Evolutionary conservation across 2,797 vertebrate species (phyloP).

Genomic region (Arctocebus calabarensis): DNA sequence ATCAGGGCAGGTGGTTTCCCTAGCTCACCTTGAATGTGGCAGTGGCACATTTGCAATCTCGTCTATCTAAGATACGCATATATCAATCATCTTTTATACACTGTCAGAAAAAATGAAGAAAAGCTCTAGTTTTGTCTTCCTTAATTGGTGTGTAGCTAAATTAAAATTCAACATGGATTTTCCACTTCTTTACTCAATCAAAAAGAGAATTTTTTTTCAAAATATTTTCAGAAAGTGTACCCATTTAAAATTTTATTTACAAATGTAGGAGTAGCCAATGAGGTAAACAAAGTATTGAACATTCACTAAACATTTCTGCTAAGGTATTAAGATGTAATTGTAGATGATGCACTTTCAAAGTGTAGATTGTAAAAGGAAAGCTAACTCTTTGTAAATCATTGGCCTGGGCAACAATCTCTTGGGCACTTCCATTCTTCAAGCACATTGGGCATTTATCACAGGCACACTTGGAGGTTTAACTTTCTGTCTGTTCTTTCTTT

Average conservation of each 20-base stretch:
- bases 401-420: neutral
- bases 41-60: slow-evolving; percentile 29
- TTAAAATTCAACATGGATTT: slow-evolving; percentile 42
- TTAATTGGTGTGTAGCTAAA: slow-evolving; percentile 30
- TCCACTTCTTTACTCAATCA: neutral
- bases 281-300: neutral
- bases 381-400: neutral
- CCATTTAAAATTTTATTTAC: slow-evolving; percentile 25
- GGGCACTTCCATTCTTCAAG: slow-evolving; percentile 12
- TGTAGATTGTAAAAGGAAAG: neutral
- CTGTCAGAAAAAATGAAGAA: slow-evolving; percentile 41
- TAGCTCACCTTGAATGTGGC: slow-evolving; percentile 32
- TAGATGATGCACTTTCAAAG: neutral
- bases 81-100: neutral
- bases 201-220: slow-evolving; percentile 9
- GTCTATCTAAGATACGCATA: neutral
- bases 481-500: slow-evolving; percentile 35
- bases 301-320: neutral
- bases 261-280: neutral
- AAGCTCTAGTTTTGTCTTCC: slow-evolving; percentile 38
- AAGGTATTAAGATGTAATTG: neutral
- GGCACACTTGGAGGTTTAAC: neutral
- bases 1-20: slow-evolving; percentile 15
- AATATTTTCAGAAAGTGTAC: slow-evolving; percentile 33
- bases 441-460: neutral